Conservation (phyloP, 1,140 invertebrate genomes). For the Eumeta japonica region DNA sequence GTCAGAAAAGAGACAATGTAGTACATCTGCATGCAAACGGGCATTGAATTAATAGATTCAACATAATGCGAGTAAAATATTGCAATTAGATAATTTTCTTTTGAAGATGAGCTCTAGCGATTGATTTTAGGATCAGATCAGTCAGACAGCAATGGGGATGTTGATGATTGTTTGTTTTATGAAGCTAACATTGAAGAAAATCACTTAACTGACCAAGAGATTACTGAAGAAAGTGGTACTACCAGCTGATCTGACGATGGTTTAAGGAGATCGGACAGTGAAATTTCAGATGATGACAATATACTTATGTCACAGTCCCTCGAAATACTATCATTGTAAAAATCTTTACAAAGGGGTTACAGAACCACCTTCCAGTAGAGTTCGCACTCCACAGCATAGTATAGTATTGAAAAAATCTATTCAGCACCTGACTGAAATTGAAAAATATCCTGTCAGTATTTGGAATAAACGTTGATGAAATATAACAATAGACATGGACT, state of each 20-base stretch:
- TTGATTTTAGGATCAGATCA: slow-evolving; percentile 1
- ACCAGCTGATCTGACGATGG: background rate
- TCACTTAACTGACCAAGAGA: too few relatives aligned
- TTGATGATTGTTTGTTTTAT: slow-evolving; percentile 1
- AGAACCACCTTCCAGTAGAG: background rate
- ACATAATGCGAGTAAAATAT: background rate
- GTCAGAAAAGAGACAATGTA: too few relatives aligned
- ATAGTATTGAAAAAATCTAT: background rate
- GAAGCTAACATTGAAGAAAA: slow-evolving; percentile 1
- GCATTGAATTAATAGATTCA: background rate
- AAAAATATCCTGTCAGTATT: too few relatives aligned
- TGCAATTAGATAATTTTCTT: slow-evolving; percentile 1
- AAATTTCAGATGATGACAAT: slow-evolving; percentile 1
- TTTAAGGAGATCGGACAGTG: background rate
- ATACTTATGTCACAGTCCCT: background rate
- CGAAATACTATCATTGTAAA: background rate
- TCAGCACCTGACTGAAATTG: too few relatives aligned
- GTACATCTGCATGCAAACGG: too few relatives aligned
- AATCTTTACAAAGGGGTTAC: background rate
- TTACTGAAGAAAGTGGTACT: background rate
- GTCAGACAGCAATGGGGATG: background rate
- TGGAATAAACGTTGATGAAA: too few relatives aligned
- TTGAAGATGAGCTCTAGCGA: slow-evolving; percentile 1
- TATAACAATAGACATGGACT: too few relatives aligned
- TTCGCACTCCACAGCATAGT: slow-evolving; percentile 1